Percentiles rank a stretch among this genome's conserved stretches.
Conservation (phyloP, 2,888 invertebrate species). For the Calliopum simillimum region DNA sequence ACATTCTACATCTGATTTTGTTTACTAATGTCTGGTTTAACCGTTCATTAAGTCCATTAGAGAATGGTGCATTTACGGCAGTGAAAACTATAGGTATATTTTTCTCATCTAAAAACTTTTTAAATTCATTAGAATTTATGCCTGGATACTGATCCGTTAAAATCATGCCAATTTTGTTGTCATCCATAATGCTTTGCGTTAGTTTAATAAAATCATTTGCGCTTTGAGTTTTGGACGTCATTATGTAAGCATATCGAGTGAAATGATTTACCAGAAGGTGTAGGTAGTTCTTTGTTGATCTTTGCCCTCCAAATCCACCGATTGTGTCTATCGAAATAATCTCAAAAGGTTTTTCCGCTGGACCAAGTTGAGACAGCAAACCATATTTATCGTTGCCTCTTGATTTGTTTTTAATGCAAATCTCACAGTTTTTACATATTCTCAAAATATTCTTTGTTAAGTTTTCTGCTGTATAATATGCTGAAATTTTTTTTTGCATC, state of each 20-base stretch:
- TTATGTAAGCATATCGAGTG: conserved; percentile 53
- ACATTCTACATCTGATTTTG: no score
- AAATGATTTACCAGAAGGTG: conserved; percentile 56
- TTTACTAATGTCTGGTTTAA: no score
- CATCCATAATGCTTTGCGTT: no score
- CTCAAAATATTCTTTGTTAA: conserved; percentile 35
- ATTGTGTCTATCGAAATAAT: conserved; percentile 56
- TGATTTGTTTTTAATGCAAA: conserved; percentile 43
- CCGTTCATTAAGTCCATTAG: neutral
- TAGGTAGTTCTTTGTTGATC: conserved; percentile 55
- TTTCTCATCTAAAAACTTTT: no score
- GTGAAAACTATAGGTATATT: no score
- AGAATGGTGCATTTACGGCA: no score
- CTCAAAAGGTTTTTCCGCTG: conserved; percentile 50
- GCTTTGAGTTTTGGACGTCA: conserved; percentile 42
- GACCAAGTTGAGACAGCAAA: conserved; percentile 42
- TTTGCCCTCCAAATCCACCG: conserved; percentile 54
- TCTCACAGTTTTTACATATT: conserved; percentile 35
- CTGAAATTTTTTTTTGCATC: conserved; percentile 41
- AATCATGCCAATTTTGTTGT: no score
- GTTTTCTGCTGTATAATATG: conserved; percentile 40
- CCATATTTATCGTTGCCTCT: conserved; percentile 39
- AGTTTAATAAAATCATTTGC: no score
- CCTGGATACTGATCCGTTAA: no score
- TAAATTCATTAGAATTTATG: no score